phyloP scores from a whole-genome alignment of 2,113 vertebrate species.

The Sterna hirundo region DNA sequence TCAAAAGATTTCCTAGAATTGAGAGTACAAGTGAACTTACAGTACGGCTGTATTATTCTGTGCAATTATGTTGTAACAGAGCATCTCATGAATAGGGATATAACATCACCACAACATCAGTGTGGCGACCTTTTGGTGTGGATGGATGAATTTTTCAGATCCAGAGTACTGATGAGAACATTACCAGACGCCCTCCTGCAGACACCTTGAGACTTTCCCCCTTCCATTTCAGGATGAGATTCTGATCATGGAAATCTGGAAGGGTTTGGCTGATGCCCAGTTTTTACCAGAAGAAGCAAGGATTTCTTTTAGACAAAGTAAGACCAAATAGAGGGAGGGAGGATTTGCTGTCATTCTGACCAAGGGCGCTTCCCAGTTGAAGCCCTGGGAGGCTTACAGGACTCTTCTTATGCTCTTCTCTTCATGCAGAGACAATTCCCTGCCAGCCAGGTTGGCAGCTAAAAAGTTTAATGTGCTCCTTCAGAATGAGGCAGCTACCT shows the following conservation, averaged over 20 bases:
- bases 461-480: not conserved
- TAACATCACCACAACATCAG: fast-evolving
- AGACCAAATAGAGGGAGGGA: not conserved
- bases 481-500: not conserved
- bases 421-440: not conserved
- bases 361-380: not conserved
- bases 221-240: not conserved
- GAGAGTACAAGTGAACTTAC: not conserved
- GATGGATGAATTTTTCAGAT: not conserved
- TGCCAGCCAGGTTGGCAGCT: not conserved
- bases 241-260: not conserved
- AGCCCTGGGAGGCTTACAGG: not conserved
- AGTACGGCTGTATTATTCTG: not conserved
- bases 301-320: not conserved
- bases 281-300: not conserved
- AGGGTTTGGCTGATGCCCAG: not conserved
- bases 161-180: not conserved
- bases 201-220: not conserved
- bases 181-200: not conserved
- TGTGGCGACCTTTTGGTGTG: not conserved
- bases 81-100: not conserved
- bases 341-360: not conserved
- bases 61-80: not conserved
- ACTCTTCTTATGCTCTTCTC: not conserved
- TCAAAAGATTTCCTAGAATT: not conserved